These are phyloP conservation scores for Callimorpha dominula DNA, from an alignment of 2,888 invertebrate genomes.

Conservation along the genomic window DNA sequence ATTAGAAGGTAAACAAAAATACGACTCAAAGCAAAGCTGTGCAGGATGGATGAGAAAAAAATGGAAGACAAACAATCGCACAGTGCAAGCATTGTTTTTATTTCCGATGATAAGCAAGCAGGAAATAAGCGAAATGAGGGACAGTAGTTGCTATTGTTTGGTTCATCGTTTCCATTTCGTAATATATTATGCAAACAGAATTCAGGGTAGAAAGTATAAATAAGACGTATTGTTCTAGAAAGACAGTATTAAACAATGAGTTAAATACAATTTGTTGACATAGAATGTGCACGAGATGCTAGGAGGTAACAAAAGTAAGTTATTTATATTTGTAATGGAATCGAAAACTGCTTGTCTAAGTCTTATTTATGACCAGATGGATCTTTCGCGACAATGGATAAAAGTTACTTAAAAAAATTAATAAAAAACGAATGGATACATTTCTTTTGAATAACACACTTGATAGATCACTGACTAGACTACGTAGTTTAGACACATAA, in stretches of 20 bases:
- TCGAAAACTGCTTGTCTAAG: not conserved
- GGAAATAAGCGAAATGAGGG: constrained; percentile 72
- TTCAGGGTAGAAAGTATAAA: constrained; percentile 56
- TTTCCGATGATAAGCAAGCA: constrained; percentile 69
- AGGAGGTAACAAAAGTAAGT: constrained; percentile 12
- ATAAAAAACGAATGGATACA: not conserved
- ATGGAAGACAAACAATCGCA: constrained; percentile 66
- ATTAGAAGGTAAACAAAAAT: constrained; percentile 10
- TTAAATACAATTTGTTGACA: constrained; percentile 6
- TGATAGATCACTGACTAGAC: constrained; percentile 5
- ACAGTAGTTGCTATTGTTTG: constrained; percentile 73
- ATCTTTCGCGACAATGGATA: too few species aligned
- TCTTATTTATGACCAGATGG: too few species aligned
- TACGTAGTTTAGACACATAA: not conserved
- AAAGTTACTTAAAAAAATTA: too few species aligned
- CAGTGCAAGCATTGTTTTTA: constrained; percentile 72
- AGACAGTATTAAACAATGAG: constrained; percentile 16
- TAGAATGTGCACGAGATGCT: constrained; percentile 7
- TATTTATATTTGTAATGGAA: not conserved
- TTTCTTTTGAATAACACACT: not conserved
- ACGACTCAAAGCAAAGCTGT: constrained; percentile 47
- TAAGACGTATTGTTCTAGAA: constrained; percentile 41
- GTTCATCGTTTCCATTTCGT: constrained; percentile 64
- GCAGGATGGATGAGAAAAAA: constrained; percentile 62
- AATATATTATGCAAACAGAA: constrained; percentile 67